A percentile compares a stretch with the other conserved stretches of the same genome.
Evolutionary conservation across 1,140 invertebrate species (phyloP).

Genomic region (Nasonia giraulti): DNA sequence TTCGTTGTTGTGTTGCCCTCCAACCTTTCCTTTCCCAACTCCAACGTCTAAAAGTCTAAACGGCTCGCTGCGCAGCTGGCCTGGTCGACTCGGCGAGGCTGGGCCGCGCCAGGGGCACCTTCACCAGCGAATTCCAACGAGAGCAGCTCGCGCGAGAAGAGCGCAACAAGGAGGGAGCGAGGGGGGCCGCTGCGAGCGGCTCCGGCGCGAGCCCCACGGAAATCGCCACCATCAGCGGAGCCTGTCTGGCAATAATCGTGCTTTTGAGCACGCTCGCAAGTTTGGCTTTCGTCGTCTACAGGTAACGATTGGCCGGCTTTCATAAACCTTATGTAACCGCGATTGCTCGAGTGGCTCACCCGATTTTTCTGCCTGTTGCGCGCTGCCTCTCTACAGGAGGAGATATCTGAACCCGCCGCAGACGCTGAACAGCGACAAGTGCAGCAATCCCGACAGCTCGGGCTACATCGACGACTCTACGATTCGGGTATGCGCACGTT

Average conservation of each 20-base stretch:
- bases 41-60: too few relatives aligned
- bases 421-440: constrained; percentile 83
- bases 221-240: constrained; percentile 82
- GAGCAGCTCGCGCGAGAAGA: constrained; percentile 59
- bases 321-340: too few relatives aligned
- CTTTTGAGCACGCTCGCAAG: constrained; percentile 80
- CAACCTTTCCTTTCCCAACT: too few relatives aligned
- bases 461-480: constrained; percentile 92
- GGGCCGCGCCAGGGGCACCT: constrained; percentile 66
- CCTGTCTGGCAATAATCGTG: constrained; percentile 81
- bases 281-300: constrained; percentile 84
- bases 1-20: too few relatives aligned
- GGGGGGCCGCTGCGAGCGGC: constrained; percentile 40
- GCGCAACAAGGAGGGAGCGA: constrained; percentile 20
- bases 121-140: constrained; percentile 62
- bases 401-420: constrained; percentile 87
- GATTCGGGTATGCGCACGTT: constrained; percentile 79
- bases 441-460: constrained; percentile 89
- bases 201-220: constrained; percentile 71
- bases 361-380: too few relatives aligned
- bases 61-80: constrained; percentile 47
- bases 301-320: constrained; percentile 53
- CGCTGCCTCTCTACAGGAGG: constrained; percentile 68
- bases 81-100: constrained; percentile 63
- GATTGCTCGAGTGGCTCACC: too few relatives aligned